phyloP scores from a whole-genome alignment of 2,113 vertebrate genomes.

The Labeo rohita region DNA sequence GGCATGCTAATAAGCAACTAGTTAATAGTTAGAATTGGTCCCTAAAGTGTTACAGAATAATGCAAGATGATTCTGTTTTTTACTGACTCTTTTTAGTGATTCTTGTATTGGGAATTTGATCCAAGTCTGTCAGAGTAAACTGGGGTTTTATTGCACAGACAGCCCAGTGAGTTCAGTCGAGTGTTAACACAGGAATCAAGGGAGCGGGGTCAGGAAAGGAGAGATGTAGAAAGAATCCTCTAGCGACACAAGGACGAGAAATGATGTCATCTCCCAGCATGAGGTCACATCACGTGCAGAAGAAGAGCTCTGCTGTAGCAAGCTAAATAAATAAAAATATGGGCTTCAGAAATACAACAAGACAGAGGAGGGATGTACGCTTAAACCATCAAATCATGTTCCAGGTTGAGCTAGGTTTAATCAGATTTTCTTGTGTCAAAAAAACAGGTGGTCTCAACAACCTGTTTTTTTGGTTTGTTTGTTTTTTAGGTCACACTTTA shows the following conservation, averaged over 20 bases:
- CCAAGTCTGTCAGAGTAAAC: neutral
- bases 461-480: too few relatives aligned
- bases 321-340: neutral
- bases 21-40: too few relatives aligned
- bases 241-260: conserved; percentile 6
- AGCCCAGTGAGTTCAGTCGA: neutral
- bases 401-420: neutral
- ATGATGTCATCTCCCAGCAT: conserved; percentile 25
- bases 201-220: neutral
- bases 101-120: neutral
- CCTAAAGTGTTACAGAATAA: neutral
- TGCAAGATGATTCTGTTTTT: neutral
- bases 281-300: conserved; percentile 9
- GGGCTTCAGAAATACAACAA: neutral
- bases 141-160: neutral
- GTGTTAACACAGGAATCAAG: conserved; percentile 4
- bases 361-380: neutral
- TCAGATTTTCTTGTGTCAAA: neutral
- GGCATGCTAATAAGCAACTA: too few relatives aligned
- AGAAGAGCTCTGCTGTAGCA: neutral
- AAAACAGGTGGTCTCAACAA: too few relatives aligned
- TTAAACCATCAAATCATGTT: neutral
- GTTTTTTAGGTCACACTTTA: too few relatives aligned
- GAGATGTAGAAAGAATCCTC: neutral
- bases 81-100: neutral